Conservation (phyloP, 2,888 invertebrate species). For the Coelogynopora nodosa region DNA sequence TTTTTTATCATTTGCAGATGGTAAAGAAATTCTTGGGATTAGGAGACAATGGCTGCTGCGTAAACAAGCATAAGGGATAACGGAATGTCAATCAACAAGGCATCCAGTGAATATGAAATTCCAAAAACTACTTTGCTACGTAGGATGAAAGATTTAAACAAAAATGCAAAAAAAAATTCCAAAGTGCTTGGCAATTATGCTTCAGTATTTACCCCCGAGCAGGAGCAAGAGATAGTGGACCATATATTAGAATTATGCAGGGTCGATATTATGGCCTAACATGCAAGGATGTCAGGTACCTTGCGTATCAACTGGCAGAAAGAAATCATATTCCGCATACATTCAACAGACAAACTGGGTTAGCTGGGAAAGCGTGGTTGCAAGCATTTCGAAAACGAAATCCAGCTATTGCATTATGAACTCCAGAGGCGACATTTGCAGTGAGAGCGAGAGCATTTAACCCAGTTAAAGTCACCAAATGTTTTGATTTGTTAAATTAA, state of each 20-base stretch:
- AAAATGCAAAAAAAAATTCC: neutral
- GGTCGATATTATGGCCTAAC: slow-evolving; percentile 44
- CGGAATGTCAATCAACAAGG: neutral
- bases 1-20: no score
- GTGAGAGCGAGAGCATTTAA: slow-evolving; percentile 48
- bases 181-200: neutral
- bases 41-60: neutral
- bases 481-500: slow-evolving; percentile 43
- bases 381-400: slow-evolving; percentile 47
- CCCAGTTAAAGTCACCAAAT: slow-evolving; percentile 43
- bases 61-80: neutral
- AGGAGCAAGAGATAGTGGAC: slow-evolving; percentile 24
- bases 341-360: slow-evolving; percentile 45
- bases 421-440: slow-evolving; percentile 47
- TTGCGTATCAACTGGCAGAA: slow-evolving; percentile 48
- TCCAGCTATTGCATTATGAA: slow-evolving; percentile 45
- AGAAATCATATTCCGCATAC: slow-evolving; percentile 41
- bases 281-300: slow-evolving; percentile 41
- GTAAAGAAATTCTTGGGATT: no score
- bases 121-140: neutral
- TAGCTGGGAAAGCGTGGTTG: slow-evolving; percentile 49
- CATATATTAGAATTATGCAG: slow-evolving; percentile 47
- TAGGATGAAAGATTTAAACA: neutral
- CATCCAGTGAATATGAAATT: neutral
- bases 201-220: neutral